Evolutionary conservation across 2,797 vertebrate species (phyloP).

Genomic region (Mormyrus hasselquistii): DNA sequence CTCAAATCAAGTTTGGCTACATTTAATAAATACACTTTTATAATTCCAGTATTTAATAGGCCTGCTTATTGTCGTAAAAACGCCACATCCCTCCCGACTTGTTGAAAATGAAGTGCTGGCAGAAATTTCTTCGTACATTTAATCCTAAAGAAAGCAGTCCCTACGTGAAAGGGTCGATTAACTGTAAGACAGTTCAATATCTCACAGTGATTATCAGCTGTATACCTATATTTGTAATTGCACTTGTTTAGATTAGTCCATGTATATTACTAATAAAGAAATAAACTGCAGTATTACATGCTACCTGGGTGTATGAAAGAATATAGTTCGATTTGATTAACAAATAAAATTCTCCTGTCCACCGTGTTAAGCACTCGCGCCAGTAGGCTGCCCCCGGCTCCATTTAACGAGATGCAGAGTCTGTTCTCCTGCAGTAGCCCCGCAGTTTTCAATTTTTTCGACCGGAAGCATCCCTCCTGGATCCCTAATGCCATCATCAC

Average conservation of each 20-base stretch:
- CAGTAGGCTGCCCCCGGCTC: neutral
- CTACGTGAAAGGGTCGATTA: neutral
- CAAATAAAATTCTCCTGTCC: neutral
- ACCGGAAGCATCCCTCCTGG: neutral
- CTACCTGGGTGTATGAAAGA: neutral
- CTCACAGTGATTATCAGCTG: neutral
- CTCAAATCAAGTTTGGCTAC: neutral
- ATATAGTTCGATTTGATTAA: neutral
- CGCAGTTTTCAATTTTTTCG: neutral
- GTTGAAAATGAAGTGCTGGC: neutral
- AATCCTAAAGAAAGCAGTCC: neutral
- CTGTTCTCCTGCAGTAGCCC: neutral
- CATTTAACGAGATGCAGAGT: neutral
- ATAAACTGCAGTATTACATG: neutral
- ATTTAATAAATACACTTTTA: neutral
- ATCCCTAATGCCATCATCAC: neutral
- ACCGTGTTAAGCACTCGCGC: neutral
- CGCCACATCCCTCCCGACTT: neutral
- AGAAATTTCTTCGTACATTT: neutral
- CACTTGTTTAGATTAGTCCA: neutral
- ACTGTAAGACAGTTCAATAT: neutral
- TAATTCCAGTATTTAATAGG: neutral
- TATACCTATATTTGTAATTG: neutral
- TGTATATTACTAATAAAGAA: neutral
- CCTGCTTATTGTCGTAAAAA: neutral